Evolutionary conservation across 2,113 vertebrate species (phyloP).

Genomic region (Atherinomorus stipes): DNA sequence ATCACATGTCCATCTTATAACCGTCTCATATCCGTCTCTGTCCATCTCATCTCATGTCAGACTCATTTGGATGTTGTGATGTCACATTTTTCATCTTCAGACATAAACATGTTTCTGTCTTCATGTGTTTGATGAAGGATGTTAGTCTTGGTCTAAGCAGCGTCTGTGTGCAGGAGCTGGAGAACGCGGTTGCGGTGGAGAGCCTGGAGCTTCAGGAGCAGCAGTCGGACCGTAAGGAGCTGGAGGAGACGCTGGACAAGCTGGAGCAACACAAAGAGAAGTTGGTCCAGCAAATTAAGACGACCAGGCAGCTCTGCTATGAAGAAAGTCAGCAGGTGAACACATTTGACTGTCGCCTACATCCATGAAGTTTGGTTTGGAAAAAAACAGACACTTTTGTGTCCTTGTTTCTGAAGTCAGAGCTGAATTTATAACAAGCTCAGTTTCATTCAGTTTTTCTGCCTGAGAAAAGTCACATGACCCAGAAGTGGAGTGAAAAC

Average conservation of each 20-base stretch:
- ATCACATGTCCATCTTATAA: too few relatives aligned
- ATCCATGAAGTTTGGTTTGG: neutral
- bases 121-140: neutral
- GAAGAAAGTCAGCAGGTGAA: constrained; percentile 91
- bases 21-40: too few relatives aligned
- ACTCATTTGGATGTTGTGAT: too few relatives aligned
- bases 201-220: constrained; percentile 90
- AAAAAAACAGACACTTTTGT: too few relatives aligned
- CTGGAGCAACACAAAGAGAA: constrained; percentile 90
- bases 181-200: constrained; percentile 91
- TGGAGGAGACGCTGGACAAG: constrained; percentile 88
- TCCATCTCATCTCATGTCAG: too few relatives aligned
- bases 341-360: too few relatives aligned
- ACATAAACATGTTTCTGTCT: neutral
- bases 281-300: constrained; percentile 88
- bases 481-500: too few relatives aligned
- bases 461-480: too few relatives aligned
- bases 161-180: constrained; percentile 86
- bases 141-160: neutral
- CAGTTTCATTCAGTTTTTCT: neutral
- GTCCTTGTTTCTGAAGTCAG: too few relatives aligned
- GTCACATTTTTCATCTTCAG: too few relatives aligned
- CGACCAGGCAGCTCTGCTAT: constrained; percentile 88
- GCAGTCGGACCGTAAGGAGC: constrained; percentile 88
- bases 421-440: too few relatives aligned